Base-by-base conservation (phyloP, 2,797 vertebrate species). In the Myoxocephalus aenaeus region DNA sequence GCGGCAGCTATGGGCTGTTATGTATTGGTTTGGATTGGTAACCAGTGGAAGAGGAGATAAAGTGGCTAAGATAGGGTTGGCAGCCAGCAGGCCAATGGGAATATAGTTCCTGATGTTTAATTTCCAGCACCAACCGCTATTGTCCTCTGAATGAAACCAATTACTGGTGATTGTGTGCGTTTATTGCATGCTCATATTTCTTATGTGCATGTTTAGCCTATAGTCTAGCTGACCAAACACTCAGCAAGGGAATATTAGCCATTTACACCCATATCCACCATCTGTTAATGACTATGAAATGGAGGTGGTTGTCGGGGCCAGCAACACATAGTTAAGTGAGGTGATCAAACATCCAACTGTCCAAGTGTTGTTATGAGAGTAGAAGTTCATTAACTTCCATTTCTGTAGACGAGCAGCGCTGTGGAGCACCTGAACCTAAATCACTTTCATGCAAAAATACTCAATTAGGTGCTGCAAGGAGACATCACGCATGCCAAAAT, bases 111-210 rank as follows among this genome's bases (percentile, higher is more conserved):
- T 83, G 86, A 82, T 81, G 81, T 86, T 90, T 90, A 74, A 87
- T 90, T 88, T 88, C 59, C 80, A 76, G 70, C 80, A 79, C 57
- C 90, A 90, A 65, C 82, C 87, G 90, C 80, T 75, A 87, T 88
- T 88, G 87, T 90, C 79, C 85, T 89, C 79, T 80, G 86, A 90
- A 90, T 88, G 87, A 88, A 92, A 87, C 83, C 86, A 90, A 90
- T 92, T 91, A 90, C 79, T 70, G 81, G 64, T 77, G 61, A 76
- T 53, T 70, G 80, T 71, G 59, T 54, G 67, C 7, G 25, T 42
- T 65, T 80, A 57, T 82, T 74, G 69, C 34, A n/a, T 57, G 56
- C 36, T 65, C 65, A 46, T 66, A 71, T 85, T 77, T 76, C 46
- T 63, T 32, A n/a, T 42, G 61, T 34, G 46, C 74, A 54, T 79